These are phyloP conservation scores for Lasioglossum calceatum DNA, from an alignment of 2,888 invertebrate genomes.

Conservation along the genomic window DNA sequence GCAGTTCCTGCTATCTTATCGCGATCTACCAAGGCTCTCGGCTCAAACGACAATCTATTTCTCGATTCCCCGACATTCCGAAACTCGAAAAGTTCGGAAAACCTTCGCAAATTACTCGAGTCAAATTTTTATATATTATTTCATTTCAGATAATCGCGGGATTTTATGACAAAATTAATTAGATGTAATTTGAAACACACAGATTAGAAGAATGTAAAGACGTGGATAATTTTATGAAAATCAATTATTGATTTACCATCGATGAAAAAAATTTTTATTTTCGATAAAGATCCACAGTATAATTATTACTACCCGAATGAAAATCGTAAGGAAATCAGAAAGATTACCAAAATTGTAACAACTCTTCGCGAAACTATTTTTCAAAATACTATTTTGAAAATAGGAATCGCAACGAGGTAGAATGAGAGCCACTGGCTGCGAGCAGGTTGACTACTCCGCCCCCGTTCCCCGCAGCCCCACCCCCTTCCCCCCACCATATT, in stretches of 20 bases:
- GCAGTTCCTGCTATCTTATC: conserved; percentile 53
- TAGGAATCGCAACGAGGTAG: conserved; percentile 3
- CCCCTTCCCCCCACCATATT: conserved; percentile 57
- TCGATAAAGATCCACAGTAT: background rate
- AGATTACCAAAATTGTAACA: background rate
- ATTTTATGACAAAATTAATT: background rate
- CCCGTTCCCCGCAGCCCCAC: conserved; percentile 66
- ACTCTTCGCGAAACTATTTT: conserved; percentile 3
- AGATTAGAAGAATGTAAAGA: background rate
- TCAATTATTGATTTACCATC: no score
- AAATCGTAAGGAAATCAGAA: background rate
- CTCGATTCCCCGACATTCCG: background rate
- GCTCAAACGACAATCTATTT: conserved; percentile 25
- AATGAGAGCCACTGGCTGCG: conserved; percentile 79
- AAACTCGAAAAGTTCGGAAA: background rate
- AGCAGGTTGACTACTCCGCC: conserved; percentile 81
- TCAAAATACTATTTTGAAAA: conserved; percentile 5
- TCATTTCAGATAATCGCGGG: background rate
- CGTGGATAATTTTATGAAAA: background rate
- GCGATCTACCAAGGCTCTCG: conserved; percentile 43
- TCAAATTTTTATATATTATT: background rate
- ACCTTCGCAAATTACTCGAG: background rate
- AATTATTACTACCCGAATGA: background rate
- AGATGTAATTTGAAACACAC: background rate
- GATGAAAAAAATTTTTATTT: background rate